These are phyloP conservation scores for Martes martes DNA, from an alignment of 2,113 vertebrate species.

Conservation along the genomic window DNA sequence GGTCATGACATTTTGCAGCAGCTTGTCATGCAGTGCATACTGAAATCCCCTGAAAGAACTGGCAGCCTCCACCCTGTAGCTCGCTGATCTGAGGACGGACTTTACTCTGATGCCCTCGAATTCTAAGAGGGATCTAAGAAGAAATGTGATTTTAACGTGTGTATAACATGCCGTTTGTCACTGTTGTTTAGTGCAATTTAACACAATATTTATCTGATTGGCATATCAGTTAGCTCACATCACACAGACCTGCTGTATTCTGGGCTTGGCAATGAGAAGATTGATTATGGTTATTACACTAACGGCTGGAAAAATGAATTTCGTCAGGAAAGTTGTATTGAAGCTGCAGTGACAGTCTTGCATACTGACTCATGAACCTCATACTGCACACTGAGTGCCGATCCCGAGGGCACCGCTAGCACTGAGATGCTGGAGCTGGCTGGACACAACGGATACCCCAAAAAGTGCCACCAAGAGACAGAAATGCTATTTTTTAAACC, in stretches of 20 bases:
- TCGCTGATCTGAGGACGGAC: neutral
- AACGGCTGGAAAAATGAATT: constrained; percentile 74
- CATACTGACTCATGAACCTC: neutral
- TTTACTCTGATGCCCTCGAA: neutral
- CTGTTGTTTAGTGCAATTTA: constrained; percentile 68
- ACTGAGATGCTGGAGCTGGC: neutral
- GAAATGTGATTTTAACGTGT: neutral
- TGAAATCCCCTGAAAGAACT: neutral
- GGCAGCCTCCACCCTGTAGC: neutral
- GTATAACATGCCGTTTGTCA: constrained; percentile 66
- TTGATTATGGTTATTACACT: constrained; percentile 78
- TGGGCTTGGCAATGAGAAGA: constrained; percentile 69
- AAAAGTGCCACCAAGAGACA: neutral
- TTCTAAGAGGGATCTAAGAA: neutral
- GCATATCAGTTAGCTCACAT: constrained; percentile 66
- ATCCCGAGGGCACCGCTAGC: neutral
- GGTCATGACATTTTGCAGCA: neutral
- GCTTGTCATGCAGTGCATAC: neutral
- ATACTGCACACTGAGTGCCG: neutral
- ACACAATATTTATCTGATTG: constrained; percentile 75
- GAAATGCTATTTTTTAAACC: neutral
- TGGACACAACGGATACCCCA: neutral
- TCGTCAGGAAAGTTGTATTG: constrained; percentile 61
- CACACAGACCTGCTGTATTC: constrained; percentile 54
- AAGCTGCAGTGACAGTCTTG: neutral